Conservation (phyloP, 2,888 invertebrate species). For the Balanococcus diminutus region DNA sequence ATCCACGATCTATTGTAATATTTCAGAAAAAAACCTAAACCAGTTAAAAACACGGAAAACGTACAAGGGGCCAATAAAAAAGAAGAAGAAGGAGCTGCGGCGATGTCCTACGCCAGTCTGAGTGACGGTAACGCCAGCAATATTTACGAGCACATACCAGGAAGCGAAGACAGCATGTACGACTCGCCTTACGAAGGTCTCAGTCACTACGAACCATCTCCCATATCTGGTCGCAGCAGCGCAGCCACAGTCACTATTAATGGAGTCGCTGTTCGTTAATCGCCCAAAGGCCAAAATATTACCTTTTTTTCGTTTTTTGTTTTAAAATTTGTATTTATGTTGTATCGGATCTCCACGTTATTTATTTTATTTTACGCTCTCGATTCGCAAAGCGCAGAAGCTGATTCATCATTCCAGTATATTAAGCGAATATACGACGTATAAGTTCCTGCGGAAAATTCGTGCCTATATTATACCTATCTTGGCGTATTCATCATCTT, state of each 20-base stretch:
- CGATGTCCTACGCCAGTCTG: conserved; percentile 85
- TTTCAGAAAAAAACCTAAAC: conserved; percentile 77
- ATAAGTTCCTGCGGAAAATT: neutral
- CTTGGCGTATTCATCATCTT: neutral
- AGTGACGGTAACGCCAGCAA: conserved; percentile 67
- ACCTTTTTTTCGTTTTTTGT: conserved; percentile 2
- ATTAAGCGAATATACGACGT: neutral
- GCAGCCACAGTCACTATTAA: conserved; percentile 76
- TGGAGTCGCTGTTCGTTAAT: conserved; percentile 75
- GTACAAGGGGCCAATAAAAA: conserved; percentile 84
- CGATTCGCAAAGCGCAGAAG: no score
- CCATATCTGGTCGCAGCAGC: conserved; percentile 62
- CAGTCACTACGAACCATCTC: conserved; percentile 74
- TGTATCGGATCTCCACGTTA: conserved; percentile 12
- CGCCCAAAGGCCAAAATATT: no score
- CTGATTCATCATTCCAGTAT: no score
- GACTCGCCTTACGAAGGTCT: conserved; percentile 78
- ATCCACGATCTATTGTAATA: conserved; percentile 40
- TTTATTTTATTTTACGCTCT: conserved; percentile 11
- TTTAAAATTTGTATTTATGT: neutral
- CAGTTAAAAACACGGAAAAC: conserved; percentile 87
- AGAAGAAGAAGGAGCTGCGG: conserved; percentile 84
- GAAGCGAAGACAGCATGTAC: conserved; percentile 69
- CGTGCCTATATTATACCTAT: neutral
- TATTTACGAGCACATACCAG: conserved; percentile 67